phyloP scores from a whole-genome alignment of 2,888 invertebrate species.

The Tenthredo distinguenda region DNA sequence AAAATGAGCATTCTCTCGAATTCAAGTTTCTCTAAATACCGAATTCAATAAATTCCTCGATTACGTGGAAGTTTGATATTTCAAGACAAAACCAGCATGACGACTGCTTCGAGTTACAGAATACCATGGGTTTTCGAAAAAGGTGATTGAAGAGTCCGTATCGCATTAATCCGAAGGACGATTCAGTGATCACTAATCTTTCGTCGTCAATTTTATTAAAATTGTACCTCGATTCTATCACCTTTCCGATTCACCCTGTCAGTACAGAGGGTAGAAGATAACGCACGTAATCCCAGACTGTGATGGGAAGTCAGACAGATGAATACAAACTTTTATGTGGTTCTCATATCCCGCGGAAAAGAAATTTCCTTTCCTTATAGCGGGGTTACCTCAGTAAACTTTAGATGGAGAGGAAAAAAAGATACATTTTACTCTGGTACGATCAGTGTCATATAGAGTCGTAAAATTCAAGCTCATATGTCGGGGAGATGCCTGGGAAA shows the following conservation, averaged over 20 bases:
- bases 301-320: conserved; percentile 26
- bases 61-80: neutral
- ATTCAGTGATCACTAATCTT: no score
- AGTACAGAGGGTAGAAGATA: neutral
- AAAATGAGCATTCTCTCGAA: neutral
- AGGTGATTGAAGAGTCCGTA: no score
- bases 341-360: conserved; percentile 29
- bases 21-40: neutral
- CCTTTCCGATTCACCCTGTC: neutral
- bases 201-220: neutral
- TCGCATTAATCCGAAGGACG: no score
- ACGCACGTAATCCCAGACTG: conserved; percentile 31
- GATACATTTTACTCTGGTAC: conserved; percentile 29
- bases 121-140: neutral
- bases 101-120: neutral
- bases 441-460: conserved; percentile 17
- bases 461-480: conserved; percentile 20
- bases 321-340: conserved; percentile 45
- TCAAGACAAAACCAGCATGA: neutral
- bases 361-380: conserved; percentile 24
- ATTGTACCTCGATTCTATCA: neutral
- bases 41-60: neutral
- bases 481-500: neutral
- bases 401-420: conserved; percentile 10
- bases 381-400: conserved; percentile 21